phyloP scores from a whole-genome alignment of 2,888 invertebrate genomes.

The Nudaria mundana region DNA sequence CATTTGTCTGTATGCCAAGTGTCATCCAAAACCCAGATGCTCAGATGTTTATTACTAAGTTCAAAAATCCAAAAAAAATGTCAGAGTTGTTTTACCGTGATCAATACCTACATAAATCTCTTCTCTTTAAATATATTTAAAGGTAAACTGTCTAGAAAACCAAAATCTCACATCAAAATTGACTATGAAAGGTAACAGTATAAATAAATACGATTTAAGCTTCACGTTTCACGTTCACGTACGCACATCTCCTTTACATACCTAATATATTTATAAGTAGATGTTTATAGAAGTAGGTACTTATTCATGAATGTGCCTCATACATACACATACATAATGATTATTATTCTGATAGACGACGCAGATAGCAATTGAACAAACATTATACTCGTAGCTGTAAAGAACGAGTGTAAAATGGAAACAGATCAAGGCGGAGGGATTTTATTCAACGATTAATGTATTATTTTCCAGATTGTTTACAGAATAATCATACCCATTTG shows the following conservation, averaged over 20 bases:
- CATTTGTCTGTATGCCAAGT: no score
- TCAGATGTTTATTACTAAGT: no score
- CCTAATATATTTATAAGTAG: constrained; percentile 15
- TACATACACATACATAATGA: not conserved
- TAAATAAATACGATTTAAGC: constrained; percentile 4
- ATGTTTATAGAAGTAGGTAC: constrained; percentile 8
- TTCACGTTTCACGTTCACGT: constrained; percentile 11
- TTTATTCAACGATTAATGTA: constrained; percentile 36
- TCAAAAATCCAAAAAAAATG: no score
- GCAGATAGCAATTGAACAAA: constrained; percentile 17
- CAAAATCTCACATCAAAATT: no score
- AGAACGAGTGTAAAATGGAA: constrained; percentile 45
- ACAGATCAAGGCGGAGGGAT: constrained; percentile 59
- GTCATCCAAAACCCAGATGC: no score
- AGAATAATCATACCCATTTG: constrained; percentile 58
- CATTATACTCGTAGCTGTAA: constrained; percentile 25
- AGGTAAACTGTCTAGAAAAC: no score
- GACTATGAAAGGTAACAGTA: no score
- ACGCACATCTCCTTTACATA: constrained; percentile 1
- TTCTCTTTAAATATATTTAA: no score
- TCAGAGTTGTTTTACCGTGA: no score
- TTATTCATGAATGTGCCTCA: constrained; percentile 19
- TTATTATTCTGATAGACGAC: constrained; percentile 26
- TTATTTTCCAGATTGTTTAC: constrained; percentile 48
- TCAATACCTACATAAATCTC: no score